Base-by-base conservation (phyloP, 2,113 vertebrate species). In the Conger conger region DNA sequence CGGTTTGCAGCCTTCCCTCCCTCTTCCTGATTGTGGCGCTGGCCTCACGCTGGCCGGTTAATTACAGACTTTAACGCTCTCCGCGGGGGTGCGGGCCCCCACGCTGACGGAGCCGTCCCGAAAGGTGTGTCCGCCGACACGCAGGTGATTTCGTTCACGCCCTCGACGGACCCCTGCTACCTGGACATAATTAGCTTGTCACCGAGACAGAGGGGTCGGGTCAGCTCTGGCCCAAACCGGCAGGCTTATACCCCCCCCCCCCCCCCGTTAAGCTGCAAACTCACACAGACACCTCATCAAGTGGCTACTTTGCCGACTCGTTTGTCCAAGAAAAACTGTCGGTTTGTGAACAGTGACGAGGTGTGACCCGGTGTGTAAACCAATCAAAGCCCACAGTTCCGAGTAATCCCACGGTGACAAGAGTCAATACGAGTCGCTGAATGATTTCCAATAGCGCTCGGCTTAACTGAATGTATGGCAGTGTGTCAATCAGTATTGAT, bases 11-110 rank as follows among this genome's bases (percentile, higher is more conserved):
- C 83, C 88, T 81, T 87, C 35, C 88, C 57, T 53, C 79, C 86
- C 84, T 86, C 89, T 85, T 85, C 88, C 87, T 91, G 91, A 93
- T 91, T 92, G 90, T 87, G 80, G 80, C 89, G 87, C 73, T 87
- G 89, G 90, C 85, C 88, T 90, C 93, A 94, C 89, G 90, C 92
- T 92, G 93, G 86, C 87, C 88, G 88, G 80, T 87, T 94, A 94
- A 95, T 94, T 94, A 92, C 93, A 88, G 88, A 93, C 91, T 90
- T 93, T 92, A 92, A 83, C 88, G 86, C 79, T 86, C 92, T 92
- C 93, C 93, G 84, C 89, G 89, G 90, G 92, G 93, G 91, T 88
- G 78, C 90, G 83, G 87, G 86, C 92, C 90, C 90, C 85, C 91
- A 88, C 93, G 93, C 91, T 82, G 88, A 84, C 82, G 87, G 54